phyloP scores from a whole-genome alignment of 1,140 invertebrate genomes.

The Drosophila yakuba region DNA sequence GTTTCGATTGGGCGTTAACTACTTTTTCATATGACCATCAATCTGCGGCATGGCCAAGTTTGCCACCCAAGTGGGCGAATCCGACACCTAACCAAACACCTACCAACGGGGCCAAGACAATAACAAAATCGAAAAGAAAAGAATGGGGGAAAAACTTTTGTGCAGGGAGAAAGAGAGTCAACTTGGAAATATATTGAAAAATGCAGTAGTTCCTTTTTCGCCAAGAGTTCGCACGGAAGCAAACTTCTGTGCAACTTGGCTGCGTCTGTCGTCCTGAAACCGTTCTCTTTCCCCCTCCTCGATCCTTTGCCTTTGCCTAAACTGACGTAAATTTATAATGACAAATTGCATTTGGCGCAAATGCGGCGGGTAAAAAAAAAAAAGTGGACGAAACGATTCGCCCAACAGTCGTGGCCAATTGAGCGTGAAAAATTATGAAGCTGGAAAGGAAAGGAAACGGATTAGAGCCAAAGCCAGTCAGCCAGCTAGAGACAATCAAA shows the following conservation, averaged over 20 bases:
- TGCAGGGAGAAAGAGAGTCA: conserved; percentile 39
- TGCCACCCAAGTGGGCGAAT: conserved; percentile 22
- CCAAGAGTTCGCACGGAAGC: not conserved
- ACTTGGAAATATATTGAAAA: conserved; percentile 77
- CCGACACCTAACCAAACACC: conserved; percentile 12
- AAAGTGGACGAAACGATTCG: conserved; percentile 20
- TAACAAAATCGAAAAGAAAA: conserved; percentile 19
- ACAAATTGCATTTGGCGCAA: conserved; percentile 81
- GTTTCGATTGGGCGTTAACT: conserved; percentile 70
- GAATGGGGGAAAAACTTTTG: conserved; percentile 36
- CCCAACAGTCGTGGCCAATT: conserved; percentile 56
- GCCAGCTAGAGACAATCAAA: conserved; percentile 48
- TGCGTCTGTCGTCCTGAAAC: conserved; percentile 8
- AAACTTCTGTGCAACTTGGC: conserved; percentile 44
- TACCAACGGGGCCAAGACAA: conserved; percentile 29
- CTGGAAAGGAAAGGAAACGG: conserved; percentile 36
- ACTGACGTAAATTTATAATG: conserved; percentile 83
- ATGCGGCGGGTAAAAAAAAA: conserved; percentile 59
- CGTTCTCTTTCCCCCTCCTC: not conserved
- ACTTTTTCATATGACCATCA: conserved; percentile 78
- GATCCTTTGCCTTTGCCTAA: conserved; percentile 67
- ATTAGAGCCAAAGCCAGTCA: conserved; percentile 22
- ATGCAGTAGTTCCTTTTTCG: conserved; percentile 52
- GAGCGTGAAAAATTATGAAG: conserved; percentile 82
- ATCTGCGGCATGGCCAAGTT: conserved; percentile 61